phyloP scores from a whole-genome alignment of 2,888 invertebrate species.

The Omphaloscelis lunosa region DNA sequence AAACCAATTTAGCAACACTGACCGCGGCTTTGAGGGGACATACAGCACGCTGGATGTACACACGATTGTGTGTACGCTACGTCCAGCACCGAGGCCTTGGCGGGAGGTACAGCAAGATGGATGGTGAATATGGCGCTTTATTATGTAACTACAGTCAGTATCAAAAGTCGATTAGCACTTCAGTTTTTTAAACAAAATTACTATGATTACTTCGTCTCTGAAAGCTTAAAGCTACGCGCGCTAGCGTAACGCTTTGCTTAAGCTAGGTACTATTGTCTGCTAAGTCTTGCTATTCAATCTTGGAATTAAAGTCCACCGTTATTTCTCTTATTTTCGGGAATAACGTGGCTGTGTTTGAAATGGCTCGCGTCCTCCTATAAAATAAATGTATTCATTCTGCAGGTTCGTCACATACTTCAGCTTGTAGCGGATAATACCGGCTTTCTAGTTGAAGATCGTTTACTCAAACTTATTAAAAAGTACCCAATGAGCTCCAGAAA shows the following conservation, averaged over 20 bases:
- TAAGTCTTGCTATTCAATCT: background rate
- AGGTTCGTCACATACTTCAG: slow-evolving; percentile 92
- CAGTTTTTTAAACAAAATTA: background rate
- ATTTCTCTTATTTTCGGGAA: background rate
- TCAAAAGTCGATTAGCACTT: background rate
- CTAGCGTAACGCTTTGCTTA: background rate
- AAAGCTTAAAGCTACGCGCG: background rate
- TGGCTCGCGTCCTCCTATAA: background rate
- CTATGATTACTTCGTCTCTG: background rate
- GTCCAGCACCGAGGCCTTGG: too few species aligned
- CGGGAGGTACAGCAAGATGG: too few species aligned
- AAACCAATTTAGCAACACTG: too few species aligned
- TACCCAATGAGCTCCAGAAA: slow-evolving; percentile 91
- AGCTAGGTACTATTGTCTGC: background rate
- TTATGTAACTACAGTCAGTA: background rate
- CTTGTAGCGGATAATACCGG: slow-evolving; percentile 93
- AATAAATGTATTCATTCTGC: slow-evolving; percentile 43
- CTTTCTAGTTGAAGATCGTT: slow-evolving; percentile 93
- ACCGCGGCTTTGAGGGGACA: too few species aligned
- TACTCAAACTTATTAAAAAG: slow-evolving; percentile 92
- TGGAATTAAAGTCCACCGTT: background rate
- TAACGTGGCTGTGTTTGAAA: background rate
- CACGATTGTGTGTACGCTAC: too few species aligned
- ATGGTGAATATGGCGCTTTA: too few species aligned
- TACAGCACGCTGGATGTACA: too few species aligned